phyloP scores from a whole-genome alignment of 2,113 vertebrate genomes.

The Macquaria ambigua region DNA sequence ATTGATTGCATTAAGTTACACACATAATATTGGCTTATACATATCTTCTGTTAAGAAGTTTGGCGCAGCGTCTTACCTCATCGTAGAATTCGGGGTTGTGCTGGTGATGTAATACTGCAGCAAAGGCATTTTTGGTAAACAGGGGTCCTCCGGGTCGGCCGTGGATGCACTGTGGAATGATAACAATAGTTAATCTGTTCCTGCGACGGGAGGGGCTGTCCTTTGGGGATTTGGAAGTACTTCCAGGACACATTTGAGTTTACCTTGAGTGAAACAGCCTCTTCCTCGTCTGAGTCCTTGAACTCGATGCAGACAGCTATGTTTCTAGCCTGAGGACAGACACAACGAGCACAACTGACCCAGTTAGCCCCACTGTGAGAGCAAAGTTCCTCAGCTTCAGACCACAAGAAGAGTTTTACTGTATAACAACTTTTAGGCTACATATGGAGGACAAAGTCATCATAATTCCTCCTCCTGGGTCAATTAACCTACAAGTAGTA shows the following conservation, averaged over 20 bases:
- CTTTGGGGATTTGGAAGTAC: background rate
- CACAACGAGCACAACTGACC: background rate
- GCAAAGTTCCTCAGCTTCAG: background rate
- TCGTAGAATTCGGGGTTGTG: conserved; percentile 99
- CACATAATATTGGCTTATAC: background rate
- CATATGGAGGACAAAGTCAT: background rate
- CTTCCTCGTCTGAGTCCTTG: conserved; percentile 97
- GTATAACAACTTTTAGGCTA: background rate
- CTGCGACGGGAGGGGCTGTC: background rate
- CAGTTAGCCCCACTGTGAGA: conserved; percentile 5
- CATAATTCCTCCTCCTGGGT: background rate
- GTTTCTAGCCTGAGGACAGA: conserved; percentile 91
- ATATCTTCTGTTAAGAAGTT: background rate
- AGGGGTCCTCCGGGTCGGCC: conserved; percentile 93
- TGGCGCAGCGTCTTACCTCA: conserved; percentile 86
- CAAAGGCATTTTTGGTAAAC: conserved; percentile 92
- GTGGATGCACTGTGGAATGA: conserved; percentile 91
- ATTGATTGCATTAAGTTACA: background rate
- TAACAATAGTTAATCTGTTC: background rate
- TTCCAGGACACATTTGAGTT: conserved; percentile 49
- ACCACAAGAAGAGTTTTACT: background rate
- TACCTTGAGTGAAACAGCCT: conserved; percentile 93
- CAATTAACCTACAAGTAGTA: background rate
- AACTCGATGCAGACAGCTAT: conserved; percentile 97
- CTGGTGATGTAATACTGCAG: conserved; percentile 95